phyloP scores from a whole-genome alignment of 2,888 invertebrate genomes.

The Ophraella communa region DNA sequence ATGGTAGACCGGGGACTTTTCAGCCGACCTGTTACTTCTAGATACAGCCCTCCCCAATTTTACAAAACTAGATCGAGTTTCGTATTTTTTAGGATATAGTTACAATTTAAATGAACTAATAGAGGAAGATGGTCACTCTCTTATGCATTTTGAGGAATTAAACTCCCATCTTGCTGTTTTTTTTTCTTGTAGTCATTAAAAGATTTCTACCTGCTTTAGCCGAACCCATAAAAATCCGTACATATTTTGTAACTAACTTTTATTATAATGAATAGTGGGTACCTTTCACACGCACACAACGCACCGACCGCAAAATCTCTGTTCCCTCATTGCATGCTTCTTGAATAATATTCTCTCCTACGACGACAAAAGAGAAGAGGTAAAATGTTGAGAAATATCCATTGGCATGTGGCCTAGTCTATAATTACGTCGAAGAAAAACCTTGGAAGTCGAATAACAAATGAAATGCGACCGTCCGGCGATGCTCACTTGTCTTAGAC shows the following conservation, averaged over 20 bases:
- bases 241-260: neutral
- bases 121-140: too few species aligned
- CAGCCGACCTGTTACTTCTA: too few species aligned
- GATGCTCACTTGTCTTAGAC: slow-evolving; percentile 41
- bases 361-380: slow-evolving; percentile 11
- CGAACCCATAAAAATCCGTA: too few species aligned
- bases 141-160: too few species aligned
- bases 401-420: slow-evolving; percentile 31
- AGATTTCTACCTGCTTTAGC: neutral
- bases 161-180: too few species aligned
- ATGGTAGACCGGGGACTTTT: too few species aligned
- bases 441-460: slow-evolving; percentile 34
- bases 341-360: neutral
- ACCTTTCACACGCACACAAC: slow-evolving; percentile 1
- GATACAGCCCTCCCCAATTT: too few species aligned
- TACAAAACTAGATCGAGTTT: too few species aligned
- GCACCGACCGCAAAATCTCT: neutral
- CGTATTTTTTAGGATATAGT: too few species aligned
- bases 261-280: neutral
- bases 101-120: too few species aligned
- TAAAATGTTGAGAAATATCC: slow-evolving; percentile 29
- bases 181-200: neutral
- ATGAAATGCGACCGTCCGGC: slow-evolving; percentile 24
- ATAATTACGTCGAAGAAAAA: slow-evolving; percentile 32
- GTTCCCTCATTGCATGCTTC: neutral